phyloP scores from a whole-genome alignment of 1,140 invertebrate genomes.

The Pseudomyrmex pallidus region DNA sequence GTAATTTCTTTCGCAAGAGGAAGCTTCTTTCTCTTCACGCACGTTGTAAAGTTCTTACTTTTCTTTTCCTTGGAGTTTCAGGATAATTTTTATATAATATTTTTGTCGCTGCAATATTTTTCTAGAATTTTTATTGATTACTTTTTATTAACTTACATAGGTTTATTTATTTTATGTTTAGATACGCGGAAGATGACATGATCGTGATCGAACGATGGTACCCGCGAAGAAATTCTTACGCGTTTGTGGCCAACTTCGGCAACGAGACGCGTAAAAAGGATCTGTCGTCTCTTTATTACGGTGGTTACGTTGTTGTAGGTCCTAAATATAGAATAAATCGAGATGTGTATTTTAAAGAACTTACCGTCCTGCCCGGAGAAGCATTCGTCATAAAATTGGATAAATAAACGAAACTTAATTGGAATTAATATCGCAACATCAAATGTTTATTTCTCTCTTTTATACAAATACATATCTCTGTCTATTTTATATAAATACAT shows the following conservation, averaged over 20 bases:
- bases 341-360: constrained; percentile 89
- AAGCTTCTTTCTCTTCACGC: no score
- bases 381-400: constrained; percentile 89
- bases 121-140: no score
- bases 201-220: constrained; percentile 91
- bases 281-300: constrained; percentile 90
- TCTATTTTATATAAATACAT: not conserved
- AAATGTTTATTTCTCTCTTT: constrained; percentile 22
- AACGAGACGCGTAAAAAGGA: constrained; percentile 87
- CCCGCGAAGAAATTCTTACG: constrained; percentile 90
- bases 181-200: constrained; percentile 87
- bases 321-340: constrained; percentile 86
- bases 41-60: no score
- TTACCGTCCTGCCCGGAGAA: constrained; percentile 87
- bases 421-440: not conserved
- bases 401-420: constrained; percentile 84
- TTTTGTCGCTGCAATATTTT: no score
- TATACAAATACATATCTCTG: not conserved
- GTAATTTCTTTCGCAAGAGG: no score
- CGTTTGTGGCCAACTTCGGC: constrained; percentile 90
- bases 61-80: no score
- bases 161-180: constrained; percentile 57
- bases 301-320: constrained; percentile 89
- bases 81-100: no score
- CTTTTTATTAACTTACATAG: no score